Percentiles rank a stretch among this genome's conserved stretches.
These are phyloP conservation scores for Tipula helvola DNA, from an alignment of 2,888 invertebrate species.

Conservation along the genomic window DNA sequence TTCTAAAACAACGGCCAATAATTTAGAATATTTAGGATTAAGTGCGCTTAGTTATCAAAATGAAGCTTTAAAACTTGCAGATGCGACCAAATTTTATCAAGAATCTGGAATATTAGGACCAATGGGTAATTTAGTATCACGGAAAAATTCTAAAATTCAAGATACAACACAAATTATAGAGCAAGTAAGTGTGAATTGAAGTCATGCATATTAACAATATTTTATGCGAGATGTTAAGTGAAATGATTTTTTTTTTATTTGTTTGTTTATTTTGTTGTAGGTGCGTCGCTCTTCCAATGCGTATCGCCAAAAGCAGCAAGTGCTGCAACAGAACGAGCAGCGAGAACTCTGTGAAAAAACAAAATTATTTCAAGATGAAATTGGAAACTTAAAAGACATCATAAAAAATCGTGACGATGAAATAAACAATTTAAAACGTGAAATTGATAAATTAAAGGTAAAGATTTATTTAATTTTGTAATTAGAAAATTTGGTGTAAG, in stretches of 20 bases:
- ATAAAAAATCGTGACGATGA: constrained; percentile 43
- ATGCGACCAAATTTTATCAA: constrained; percentile 24
- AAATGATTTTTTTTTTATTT: neutral
- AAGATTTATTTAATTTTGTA: neutral
- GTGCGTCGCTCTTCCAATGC: neutral
- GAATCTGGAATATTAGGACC: constrained; percentile 28
- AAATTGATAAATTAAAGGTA: constrained; percentile 58
- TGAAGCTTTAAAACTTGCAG: neutral
- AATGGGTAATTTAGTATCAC: constrained; percentile 19
- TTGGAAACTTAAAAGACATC: constrained; percentile 41
- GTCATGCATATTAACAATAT: neutral
- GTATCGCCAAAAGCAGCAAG: constrained; percentile 5
- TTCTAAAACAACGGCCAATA: neutral
- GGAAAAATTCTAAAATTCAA: constrained; percentile 25
- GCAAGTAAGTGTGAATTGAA: neutral
- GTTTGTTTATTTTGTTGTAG: neutral
- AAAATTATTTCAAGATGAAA: constrained; percentile 40
- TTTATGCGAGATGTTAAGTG: neutral
- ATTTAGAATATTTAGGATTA: constrained; percentile 7
- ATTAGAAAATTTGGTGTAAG: neutral
- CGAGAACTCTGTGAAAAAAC: constrained; percentile 27
- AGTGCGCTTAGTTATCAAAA: constrained; percentile 10
- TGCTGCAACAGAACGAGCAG: constrained; percentile 14
- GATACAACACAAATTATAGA: neutral
- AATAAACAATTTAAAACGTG: constrained; percentile 47